Base-by-base conservation (phyloP, 2,888 invertebrate genomes). In the Ophonus ardosiacus region DNA sequence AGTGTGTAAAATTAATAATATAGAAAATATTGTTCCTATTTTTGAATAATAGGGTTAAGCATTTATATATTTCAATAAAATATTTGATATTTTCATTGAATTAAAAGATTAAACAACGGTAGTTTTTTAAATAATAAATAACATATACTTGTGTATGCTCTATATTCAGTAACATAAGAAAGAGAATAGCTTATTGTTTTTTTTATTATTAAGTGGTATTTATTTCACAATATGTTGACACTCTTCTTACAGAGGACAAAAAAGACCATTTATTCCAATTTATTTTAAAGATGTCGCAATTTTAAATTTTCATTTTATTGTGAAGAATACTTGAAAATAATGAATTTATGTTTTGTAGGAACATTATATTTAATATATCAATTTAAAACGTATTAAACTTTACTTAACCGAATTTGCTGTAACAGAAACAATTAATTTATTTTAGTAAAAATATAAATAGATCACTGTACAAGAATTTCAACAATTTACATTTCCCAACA, bases 401-500 rank as follows among this genome's bases (percentile, higher is more conserved):
- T 31, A 65, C 63, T 63, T 68, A 68, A 68, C 24, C 24, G 24
- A 38, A 31, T 38, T 68, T 40, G 15, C 40, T 8, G 6, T 6
- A 68, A 68, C 68, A 68, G 40, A 15, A 68, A 17, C 40, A 40
- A 31, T 68, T 51, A 78, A 78, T 78, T 78, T 24, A 78, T 56
- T 78, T 13, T 24, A 21, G 18, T 57, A 57, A 78, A 78, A 76
- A 76, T 18, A 21, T 56, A 56, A 31, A 7, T 56, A 78, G 57
- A 57, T 6, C 78, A 31, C 21, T 78, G 31, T 21, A 18, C 21
- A 61, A 80, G 40, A 80, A 80, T 43, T 81, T 81, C 21, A 81
- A 59, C 81, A 65, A 56, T 81, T 81, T 81, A 18, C 56, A 65
- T 68, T 81, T 81, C 56, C 68, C 13, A 31, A 15, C 68, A 43